phyloP scores from a whole-genome alignment of 2,888 invertebrate genomes.

The Linyphia triangularis region DNA sequence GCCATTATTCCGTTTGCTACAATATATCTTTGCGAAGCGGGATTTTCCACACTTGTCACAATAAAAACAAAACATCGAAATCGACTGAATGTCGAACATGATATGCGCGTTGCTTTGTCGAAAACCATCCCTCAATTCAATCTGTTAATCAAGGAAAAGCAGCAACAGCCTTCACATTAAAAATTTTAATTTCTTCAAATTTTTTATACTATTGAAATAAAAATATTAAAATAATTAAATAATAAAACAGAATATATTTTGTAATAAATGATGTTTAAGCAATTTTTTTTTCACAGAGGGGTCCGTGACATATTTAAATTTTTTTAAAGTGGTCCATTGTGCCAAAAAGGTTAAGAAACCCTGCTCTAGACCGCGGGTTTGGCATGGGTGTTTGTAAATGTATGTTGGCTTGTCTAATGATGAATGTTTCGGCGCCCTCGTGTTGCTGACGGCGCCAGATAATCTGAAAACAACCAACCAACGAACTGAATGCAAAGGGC shows the following conservation, averaged over 20 bases:
- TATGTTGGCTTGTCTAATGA: too few species aligned
- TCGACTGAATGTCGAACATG: constrained; percentile 51
- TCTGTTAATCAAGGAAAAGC: constrained; percentile 58
- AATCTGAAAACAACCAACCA: too few species aligned
- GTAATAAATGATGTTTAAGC: constrained; percentile 49
- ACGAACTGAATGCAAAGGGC: too few species aligned
- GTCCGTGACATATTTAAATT: too few species aligned
- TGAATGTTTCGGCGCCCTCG: too few species aligned
- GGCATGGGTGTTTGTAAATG: too few species aligned
- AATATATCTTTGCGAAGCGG: constrained; percentile 52
- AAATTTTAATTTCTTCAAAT: constrained; percentile 36
- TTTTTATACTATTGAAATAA: constrained; percentile 33
- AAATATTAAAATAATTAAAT: constrained; percentile 51
- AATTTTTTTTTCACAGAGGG: constrained; percentile 42
- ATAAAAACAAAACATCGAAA: constrained; percentile 57
- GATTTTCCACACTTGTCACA: constrained; percentile 58
- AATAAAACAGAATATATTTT: constrained; percentile 51
- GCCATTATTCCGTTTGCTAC: constrained; percentile 63
- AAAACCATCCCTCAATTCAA: constrained; percentile 53
- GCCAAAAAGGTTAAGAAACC: constrained; percentile 38
- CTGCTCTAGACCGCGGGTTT: too few species aligned
- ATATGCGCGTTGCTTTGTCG: constrained; percentile 52
- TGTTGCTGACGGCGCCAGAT: too few species aligned
- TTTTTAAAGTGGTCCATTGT: constrained; percentile 36
- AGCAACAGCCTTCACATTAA: constrained; percentile 48